A percentile compares a stretch with the other conserved stretches of the same genome.
Evolutionary conservation across 2,888 invertebrate species (phyloP).

Genomic region (Sesamia inferens): DNA sequence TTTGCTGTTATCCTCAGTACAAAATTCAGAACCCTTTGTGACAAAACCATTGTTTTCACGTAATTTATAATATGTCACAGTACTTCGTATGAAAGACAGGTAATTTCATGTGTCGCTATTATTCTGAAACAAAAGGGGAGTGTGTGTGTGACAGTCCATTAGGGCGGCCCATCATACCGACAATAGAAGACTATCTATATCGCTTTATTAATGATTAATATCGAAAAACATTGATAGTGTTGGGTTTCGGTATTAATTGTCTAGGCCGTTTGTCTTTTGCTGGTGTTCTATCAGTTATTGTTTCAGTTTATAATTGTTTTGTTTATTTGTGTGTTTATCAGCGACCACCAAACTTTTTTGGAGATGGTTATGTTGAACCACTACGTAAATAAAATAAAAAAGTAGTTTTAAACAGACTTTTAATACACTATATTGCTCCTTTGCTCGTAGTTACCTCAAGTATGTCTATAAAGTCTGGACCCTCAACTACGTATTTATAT

Average conservation of each 20-base stretch:
- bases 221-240: conserved; percentile 63
- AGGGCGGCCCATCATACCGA: conserved; percentile 74
- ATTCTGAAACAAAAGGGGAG: conserved; percentile 82
- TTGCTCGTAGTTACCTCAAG: no score
- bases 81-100: conserved; percentile 78
- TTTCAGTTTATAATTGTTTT: conserved; percentile 17
- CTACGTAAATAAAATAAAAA: no score
- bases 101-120: conserved; percentile 82
- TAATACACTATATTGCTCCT: no score
- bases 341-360: conserved; percentile 8
- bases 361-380: not conserved
- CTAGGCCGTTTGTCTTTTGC: conserved; percentile 42
- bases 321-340: conserved; percentile 9
- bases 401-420: no score
- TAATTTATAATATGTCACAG: conserved; percentile 79
- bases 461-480: no score
- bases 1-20: conserved; percentile 52
- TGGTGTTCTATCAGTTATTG: conserved; percentile 24
- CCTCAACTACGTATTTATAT: no score
- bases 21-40: conserved; percentile 62
- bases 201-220: conserved; percentile 65
- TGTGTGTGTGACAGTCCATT: conserved; percentile 85
- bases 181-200: conserved; percentile 68
- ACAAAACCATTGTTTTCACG: conserved; percentile 68
- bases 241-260: conserved; percentile 53